A percentile compares a stretch with the other conserved stretches of the same genome.
phyloP scores from a whole-genome alignment of 1,140 invertebrate species.

The Aphidius gifuensis region DNA sequence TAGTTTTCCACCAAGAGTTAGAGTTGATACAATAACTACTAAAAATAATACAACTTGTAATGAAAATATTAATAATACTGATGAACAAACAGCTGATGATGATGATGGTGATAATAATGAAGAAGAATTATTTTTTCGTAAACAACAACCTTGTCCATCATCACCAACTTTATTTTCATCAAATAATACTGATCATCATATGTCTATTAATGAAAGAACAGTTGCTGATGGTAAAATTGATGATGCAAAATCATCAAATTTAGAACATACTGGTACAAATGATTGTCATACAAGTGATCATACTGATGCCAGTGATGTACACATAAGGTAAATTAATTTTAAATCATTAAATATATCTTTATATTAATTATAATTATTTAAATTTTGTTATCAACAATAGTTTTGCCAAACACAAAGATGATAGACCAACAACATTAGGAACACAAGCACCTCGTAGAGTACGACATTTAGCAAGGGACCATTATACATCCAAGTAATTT shows the following conservation, averaged over 20 bases:
- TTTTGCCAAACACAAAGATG: conserved; percentile 38
- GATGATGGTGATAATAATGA: conserved; percentile 33
- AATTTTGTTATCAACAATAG: conserved; percentile 17
- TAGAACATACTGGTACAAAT: conserved; percentile 13
- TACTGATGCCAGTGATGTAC: too few relatives aligned
- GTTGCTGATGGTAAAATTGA: conserved; percentile 29
- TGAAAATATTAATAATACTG: conserved; percentile 11
- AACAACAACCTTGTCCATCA: conserved; percentile 33
- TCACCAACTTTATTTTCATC: conserved; percentile 26
- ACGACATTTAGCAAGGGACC: conserved; percentile 44
- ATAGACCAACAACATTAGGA: conserved; percentile 29
- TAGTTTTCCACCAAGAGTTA: conserved; percentile 49
- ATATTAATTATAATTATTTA: conserved; percentile 1
- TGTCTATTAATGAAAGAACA: conserved; percentile 35
- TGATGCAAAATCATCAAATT: conserved; percentile 21
- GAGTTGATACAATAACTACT: conserved; percentile 13
- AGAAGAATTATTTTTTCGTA: conserved; percentile 49
- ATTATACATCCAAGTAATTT: conserved; percentile 48
- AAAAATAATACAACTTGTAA: conserved; percentile 27
- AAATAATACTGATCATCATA: conserved; percentile 29
- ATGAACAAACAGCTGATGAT: conserved; percentile 24
- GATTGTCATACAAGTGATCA: too few relatives aligned
- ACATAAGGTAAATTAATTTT: too few relatives aligned
- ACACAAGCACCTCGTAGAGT: conserved; percentile 35
- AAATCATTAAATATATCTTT: not conserved